Conservation (phyloP, 92 coral and sea anemone species). For the Pocillopora grandis region DNA sequence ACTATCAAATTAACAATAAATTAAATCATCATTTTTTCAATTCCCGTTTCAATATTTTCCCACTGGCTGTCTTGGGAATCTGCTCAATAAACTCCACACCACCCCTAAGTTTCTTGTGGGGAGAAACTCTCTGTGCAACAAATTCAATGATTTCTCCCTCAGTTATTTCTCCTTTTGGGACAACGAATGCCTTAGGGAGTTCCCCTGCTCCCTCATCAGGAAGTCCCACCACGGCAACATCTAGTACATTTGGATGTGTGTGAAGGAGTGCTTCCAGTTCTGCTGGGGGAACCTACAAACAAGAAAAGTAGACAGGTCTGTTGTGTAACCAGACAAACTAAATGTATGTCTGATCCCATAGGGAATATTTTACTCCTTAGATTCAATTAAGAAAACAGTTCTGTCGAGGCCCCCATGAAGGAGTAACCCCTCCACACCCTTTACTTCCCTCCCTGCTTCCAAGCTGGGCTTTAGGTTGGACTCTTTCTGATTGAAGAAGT, state of each 20-base stretch:
- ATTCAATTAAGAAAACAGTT: neutral
- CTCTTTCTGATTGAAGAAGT: too few relatives aligned
- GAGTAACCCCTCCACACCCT: too few relatives aligned
- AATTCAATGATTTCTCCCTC: constrained; percentile 51
- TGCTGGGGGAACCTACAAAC: constrained; percentile 59
- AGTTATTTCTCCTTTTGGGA: constrained; percentile 34
- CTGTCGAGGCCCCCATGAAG: too few relatives aligned
- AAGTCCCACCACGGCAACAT: constrained; percentile 71
- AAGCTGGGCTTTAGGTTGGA: too few relatives aligned
- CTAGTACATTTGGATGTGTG: constrained; percentile 68
- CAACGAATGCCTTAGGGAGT: constrained; percentile 72
- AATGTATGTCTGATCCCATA: neutral
- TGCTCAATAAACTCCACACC: constrained; percentile 68
- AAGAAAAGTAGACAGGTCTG: neutral
- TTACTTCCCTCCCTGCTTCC: too few relatives aligned
- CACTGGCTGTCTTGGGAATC: constrained; percentile 73
- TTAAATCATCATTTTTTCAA: constrained; percentile 19
- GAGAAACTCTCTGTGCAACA: constrained; percentile 50
- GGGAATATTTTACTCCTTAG: neutral
- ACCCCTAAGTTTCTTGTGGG: constrained; percentile 61
- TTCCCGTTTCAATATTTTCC: constrained; percentile 59
- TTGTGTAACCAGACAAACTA: too few relatives aligned
- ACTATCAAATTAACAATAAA: neutral
- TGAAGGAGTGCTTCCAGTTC: constrained; percentile 61
- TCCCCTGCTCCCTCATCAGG: constrained; percentile 66